Conservation (phyloP, 92 coral and sea anemone species). For the Parazoanthus darwini region DNA sequence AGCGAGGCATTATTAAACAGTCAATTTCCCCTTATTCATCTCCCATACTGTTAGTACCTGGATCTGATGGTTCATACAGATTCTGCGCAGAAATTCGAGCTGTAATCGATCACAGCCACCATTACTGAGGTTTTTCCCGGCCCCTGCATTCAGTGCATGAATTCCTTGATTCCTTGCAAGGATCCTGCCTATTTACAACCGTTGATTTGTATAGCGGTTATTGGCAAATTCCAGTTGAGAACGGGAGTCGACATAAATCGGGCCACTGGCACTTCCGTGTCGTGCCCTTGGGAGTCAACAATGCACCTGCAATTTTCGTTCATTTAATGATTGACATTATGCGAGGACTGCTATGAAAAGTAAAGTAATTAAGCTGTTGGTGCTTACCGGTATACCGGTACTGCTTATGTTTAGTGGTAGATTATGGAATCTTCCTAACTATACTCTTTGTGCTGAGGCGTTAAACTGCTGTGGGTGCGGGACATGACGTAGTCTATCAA, state of each 20-base stretch:
- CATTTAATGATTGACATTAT: conserved; percentile 56
- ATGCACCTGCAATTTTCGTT: conserved; percentile 45
- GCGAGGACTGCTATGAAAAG: conserved; percentile 26
- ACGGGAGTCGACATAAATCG: neutral
- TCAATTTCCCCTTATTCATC: conserved; percentile 58
- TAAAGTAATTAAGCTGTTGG: no score
- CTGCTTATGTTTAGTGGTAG: no score
- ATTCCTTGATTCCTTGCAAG: conserved; percentile 57
- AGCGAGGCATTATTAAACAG: conserved; percentile 49
- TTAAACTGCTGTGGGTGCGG: no score
- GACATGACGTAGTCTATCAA: no score
- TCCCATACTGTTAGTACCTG: conserved; percentile 48
- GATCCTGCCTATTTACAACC: conserved; percentile 52
- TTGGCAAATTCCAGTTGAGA: conserved; percentile 50
- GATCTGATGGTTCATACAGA: conserved; percentile 50
- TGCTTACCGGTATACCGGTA: no score
- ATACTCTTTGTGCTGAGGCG: no score
- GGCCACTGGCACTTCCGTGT: conserved; percentile 59
- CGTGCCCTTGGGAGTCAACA: conserved; percentile 23
- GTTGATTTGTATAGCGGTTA: conserved; percentile 54
- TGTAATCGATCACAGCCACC: conserved; percentile 30
- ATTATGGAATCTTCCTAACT: no score
- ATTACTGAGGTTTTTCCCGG: conserved; percentile 37
- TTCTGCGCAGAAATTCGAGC: conserved; percentile 53
- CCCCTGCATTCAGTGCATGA: conserved; percentile 59